Evolutionary conservation across 2,888 invertebrate species (phyloP).

Genomic region (Drosophila pegasa): DNA sequence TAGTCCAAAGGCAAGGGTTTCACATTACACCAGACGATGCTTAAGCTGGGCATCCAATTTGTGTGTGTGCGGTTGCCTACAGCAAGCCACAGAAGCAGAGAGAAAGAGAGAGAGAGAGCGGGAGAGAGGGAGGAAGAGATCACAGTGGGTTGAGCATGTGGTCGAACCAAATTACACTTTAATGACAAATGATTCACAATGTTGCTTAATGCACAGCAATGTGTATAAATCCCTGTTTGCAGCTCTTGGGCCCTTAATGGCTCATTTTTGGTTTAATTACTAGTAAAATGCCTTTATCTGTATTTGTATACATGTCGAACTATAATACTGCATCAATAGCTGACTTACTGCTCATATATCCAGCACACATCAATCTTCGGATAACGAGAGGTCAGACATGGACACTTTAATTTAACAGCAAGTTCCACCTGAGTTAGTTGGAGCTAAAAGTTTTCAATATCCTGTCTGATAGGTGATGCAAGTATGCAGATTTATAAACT

Average conservation of each 20-base stretch:
- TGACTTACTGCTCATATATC: neutral
- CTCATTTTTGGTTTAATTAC: conserved; percentile 4
- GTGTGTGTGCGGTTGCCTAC: neutral
- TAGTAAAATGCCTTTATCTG: neutral
- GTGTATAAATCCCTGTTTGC: neutral
- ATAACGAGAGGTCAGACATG: too few relatives aligned
- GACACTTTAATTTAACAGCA: too few relatives aligned
- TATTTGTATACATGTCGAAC: neutral
- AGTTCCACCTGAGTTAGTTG: too few relatives aligned
- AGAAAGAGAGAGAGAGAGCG: neutral
- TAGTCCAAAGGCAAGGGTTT: conserved; percentile 23
- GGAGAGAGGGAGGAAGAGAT: neutral
- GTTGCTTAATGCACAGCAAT: neutral
- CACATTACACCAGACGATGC: neutral
- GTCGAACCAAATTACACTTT: conserved; percentile 4
- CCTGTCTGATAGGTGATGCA: too few relatives aligned
- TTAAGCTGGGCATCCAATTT: neutral
- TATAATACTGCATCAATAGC: neutral
- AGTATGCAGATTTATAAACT: too few relatives aligned
- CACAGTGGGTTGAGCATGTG: neutral
- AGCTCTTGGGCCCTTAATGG: neutral
- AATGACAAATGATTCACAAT: conserved; percentile 8
- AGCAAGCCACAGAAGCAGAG: neutral
- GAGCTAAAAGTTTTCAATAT: too few relatives aligned
- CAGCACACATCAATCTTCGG: too few relatives aligned